Percentiles rank a stretch among this genome's conserved stretches.
Conservation (phyloP, 2,888 invertebrate genomes). For the Drosophila recens region DNA sequence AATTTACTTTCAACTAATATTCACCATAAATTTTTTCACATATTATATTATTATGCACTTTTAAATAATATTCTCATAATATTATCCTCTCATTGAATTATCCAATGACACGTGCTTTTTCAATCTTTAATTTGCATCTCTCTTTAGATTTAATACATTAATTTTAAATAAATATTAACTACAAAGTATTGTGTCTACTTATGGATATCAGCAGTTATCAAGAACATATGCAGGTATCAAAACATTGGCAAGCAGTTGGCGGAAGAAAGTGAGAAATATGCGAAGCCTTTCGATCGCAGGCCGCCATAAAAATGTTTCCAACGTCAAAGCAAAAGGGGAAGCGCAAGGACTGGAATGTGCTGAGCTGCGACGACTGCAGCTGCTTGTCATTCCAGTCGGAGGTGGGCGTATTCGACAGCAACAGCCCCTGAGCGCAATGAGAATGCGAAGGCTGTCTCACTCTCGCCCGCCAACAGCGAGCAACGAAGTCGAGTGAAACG, state of each 20-base stretch:
- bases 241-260: conserved; percentile 36
- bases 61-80: not conserved
- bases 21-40: not conserved
- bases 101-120: not conserved
- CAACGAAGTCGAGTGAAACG: conserved; percentile 24
- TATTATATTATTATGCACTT: not conserved
- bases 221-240: conserved; percentile 4
- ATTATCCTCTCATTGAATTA: not conserved
- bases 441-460: conserved; percentile 36
- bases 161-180: not conserved
- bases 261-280: conserved; percentile 48
- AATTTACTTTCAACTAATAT: not conserved
- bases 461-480: not conserved
- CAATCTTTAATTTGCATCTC: not conserved
- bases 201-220: conserved; percentile 1
- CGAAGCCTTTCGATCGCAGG: conserved; percentile 74
- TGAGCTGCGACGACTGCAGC: conserved; percentile 43
- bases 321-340: conserved; percentile 45
- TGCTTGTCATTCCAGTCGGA: conserved; percentile 67
- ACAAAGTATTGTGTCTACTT: not conserved
- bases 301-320: conserved; percentile 79
- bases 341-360: conserved; percentile 38
- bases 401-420: conserved; percentile 68
- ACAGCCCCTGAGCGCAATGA: conserved; percentile 49
- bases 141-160: not conserved